phyloP scores from a whole-genome alignment of 2,888 invertebrate species.

The Xestia c-nigrum region DNA sequence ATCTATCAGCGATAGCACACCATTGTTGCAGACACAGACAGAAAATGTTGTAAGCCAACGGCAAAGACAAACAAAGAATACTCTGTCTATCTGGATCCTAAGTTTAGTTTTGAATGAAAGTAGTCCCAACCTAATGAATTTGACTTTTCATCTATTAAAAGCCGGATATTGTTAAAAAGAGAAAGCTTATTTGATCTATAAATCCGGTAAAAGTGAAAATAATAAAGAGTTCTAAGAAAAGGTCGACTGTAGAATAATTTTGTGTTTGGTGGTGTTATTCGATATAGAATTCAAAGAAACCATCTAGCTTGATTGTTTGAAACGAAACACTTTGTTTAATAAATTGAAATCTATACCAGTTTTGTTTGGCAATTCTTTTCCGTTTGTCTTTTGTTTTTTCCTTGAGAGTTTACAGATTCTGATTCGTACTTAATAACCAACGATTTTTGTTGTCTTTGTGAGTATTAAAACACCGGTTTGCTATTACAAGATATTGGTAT shows the following conservation, averaged over 20 bases:
- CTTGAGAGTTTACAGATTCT: not conserved
- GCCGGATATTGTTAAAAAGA: not conserved
- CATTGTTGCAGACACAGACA: not conserved
- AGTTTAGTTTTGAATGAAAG: not conserved
- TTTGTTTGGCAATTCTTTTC: slow-evolving; percentile 45
- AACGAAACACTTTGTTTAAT: slow-evolving; percentile 50
- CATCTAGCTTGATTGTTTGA: slow-evolving; percentile 53
- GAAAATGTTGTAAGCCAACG: not conserved
- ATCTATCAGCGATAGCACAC: not conserved
- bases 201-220: slow-evolving; percentile 31
- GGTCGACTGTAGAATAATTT: not conserved
- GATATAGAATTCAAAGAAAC: slow-evolving; percentile 44
- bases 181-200: slow-evolving; percentile 8
- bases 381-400: slow-evolving; percentile 20
- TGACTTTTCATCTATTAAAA: not conserved
- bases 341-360: slow-evolving; percentile 57
- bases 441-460: not conserved
- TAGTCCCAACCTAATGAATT: not conserved
- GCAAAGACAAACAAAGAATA: not conserved
- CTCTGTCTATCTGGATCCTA: not conserved
- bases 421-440: not conserved
- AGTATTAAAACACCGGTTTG: not conserved
- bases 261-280: slow-evolving; percentile 22
- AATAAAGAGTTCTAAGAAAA: slow-evolving; percentile 18
- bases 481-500: not conserved